Percentiles rank a stretch among this genome's conserved stretches.
These are phyloP conservation scores for Aleiodes alternator DNA, from an alignment of 2,888 invertebrate species.

Conservation along the genomic window DNA sequence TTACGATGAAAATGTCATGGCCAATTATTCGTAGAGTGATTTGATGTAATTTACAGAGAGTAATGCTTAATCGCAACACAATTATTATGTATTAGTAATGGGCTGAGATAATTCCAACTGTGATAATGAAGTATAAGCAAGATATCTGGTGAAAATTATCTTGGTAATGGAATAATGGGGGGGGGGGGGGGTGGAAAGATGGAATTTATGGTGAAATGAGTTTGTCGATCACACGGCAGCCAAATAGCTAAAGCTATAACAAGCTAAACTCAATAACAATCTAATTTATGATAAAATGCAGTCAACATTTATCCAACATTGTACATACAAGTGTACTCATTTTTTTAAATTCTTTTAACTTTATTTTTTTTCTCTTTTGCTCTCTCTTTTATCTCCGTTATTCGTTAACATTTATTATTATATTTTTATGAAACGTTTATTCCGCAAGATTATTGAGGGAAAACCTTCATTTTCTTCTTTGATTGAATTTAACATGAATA, in stretches of 20 bases:
- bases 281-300: conserved; percentile 56
- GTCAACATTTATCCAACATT: conserved; percentile 25
- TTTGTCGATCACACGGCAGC: conserved; percentile 54
- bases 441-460: background rate
- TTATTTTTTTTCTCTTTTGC: conserved; percentile 6
- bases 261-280: conserved; percentile 58
- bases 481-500: background rate
- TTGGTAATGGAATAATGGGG: too few relatives aligned
- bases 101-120: too few relatives aligned
- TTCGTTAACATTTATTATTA: background rate
- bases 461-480: background rate
- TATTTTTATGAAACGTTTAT: too few relatives aligned
- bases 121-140: too few relatives aligned
- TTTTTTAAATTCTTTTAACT: background rate
- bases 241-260: conserved; percentile 57
- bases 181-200: background rate
- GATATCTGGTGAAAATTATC: too few relatives aligned
- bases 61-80: too few relatives aligned
- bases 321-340: conserved; percentile 2
- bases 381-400: conserved; percentile 20
- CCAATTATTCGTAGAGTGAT: too few relatives aligned
- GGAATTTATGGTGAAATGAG: conserved; percentile 26
- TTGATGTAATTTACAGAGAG: too few relatives aligned
- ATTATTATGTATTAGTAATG: too few relatives aligned
- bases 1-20: too few relatives aligned